Base-by-base conservation (phyloP, 2,888 invertebrate species). In the Halocaridina rubra region DNA sequence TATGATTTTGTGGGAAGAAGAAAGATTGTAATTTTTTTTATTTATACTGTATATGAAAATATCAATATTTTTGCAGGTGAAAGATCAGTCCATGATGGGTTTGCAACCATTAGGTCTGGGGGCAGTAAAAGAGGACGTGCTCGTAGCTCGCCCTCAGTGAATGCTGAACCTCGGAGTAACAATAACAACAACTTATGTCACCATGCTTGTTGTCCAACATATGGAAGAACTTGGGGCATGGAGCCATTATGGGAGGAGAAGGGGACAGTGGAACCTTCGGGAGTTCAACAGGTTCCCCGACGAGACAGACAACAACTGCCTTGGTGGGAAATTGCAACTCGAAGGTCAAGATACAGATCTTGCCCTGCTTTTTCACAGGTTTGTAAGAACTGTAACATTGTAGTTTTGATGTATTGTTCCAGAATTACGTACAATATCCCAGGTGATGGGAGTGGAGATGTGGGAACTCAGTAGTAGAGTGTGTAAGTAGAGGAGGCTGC, bases 271-370 rank as follows among this genome's bases (percentile, higher is more conserved):
- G 86, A 59, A 5, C 22, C 75, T 5, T 39, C 27, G 16, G 75
- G 53, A 53, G 67, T 5, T 19, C 32, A 29, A 8, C 61, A 80
- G 10, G 91, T 91, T 79, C 90, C 91, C 87, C 89, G 89, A 76
- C 87, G 90, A 90, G 90, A 91, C 89, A 94, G 94, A 89, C 95
- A 95, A 33, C 93, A 94, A 82, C 93, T 96, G 87, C 96, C 96
- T 0, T 96, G 96, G 96, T 96, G 96, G 94, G 96, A 96, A 91
- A 91, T 96, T 89, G 96, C 96, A 59, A 95, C 95, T 75, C 93
- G 94, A 89, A 94, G 95, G 89, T 92, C 92, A 89, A 94, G 96
- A 88, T 94, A 94, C 89, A 93, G 95, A 89, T 96, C 96, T 89
- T 96, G 96, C 91, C 96, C 96, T 71, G 94, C 95, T 29, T 84